These are phyloP conservation scores for Hexactinellida sp. DNA, from an alignment of 37 sponge, comb jelly and placozoan genomes.

Conservation along the genomic window DNA sequence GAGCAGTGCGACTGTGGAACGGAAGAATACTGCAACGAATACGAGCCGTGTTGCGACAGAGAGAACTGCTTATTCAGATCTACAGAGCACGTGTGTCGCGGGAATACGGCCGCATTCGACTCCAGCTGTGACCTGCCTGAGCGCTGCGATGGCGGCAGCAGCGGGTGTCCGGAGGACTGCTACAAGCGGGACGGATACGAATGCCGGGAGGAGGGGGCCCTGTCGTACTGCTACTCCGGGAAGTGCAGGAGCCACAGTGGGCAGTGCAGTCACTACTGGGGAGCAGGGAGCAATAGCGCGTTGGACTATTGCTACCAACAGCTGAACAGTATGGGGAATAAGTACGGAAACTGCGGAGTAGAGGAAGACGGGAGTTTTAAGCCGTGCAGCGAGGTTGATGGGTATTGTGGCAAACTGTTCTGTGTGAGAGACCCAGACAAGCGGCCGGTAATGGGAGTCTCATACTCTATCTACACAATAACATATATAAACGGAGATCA, in stretches of 20 bases:
- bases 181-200: background rate
- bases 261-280: constrained; percentile 10
- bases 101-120: background rate
- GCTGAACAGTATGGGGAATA: background rate
- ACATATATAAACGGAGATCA: background rate
- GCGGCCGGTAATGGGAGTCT: background rate
- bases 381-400: background rate
- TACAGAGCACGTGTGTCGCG: background rate
- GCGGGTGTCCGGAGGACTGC: constrained; percentile 1
- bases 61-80: background rate
- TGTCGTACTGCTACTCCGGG: background rate
- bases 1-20: constrained; percentile 7
- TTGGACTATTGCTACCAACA: background rate
- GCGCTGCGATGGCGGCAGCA: background rate
- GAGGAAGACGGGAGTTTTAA: background rate
- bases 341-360: constrained; percentile 4
- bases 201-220: background rate
- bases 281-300: background rate
- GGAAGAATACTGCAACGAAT: background rate
- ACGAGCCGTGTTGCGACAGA: background rate
- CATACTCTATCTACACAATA: background rate
- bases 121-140: constrained; percentile 14
- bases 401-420: background rate
- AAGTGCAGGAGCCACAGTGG: background rate
- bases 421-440: background rate